Conservation (phyloP, 1,140 invertebrate genomes). For the Apocrypta bakeri region DNA sequence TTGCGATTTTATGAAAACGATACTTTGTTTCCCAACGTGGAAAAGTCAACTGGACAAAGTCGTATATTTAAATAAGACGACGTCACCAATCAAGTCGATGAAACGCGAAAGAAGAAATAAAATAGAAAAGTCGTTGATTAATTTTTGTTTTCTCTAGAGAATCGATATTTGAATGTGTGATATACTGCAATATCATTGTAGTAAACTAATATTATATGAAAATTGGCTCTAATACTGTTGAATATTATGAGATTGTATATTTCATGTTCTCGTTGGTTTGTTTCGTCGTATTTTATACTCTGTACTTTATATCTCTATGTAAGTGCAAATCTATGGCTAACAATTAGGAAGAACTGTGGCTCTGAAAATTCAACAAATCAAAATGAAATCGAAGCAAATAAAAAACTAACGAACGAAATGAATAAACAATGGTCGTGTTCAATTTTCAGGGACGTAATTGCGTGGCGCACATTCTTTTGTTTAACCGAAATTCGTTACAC, state of each 20-base stretch:
- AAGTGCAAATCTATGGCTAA: background rate
- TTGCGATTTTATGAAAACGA: background rate
- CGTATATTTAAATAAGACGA: background rate
- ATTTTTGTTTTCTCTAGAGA: background rate
- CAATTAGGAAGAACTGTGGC: background rate
- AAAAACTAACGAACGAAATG: too few relatives aligned
- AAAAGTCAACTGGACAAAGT: background rate
- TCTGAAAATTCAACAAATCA: background rate
- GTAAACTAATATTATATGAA: background rate
- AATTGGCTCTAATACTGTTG: background rate
- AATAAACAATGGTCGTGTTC: background rate
- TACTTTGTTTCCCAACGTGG: background rate
- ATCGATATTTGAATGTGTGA: background rate
- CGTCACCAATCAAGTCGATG: background rate
- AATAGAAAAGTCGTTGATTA: background rate
- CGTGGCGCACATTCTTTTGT: background rate
- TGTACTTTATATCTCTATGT: too few relatives aligned
- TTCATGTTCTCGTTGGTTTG: background rate
- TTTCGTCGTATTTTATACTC: background rate
- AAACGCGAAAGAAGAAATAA: background rate
- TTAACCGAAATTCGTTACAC: constrained; percentile 9
- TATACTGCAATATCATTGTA: background rate
- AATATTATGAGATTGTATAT: constrained; percentile 1
- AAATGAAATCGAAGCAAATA: too few relatives aligned
- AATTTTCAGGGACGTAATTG: background rate